phyloP scores from a whole-genome alignment of 2,888 invertebrate genomes.

The Trissonchulus sp. region DNA sequence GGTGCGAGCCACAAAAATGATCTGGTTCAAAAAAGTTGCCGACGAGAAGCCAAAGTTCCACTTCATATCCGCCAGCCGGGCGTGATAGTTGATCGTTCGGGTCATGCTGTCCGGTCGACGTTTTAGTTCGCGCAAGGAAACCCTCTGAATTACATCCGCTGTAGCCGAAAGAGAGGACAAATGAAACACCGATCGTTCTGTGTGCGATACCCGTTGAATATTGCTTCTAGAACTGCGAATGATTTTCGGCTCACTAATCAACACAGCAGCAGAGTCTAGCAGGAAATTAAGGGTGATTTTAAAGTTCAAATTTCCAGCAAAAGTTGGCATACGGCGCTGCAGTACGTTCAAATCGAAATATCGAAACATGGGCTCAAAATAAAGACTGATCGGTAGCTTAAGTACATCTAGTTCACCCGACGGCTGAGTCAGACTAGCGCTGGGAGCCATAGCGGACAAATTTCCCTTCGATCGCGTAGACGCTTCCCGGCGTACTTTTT shows the following conservation, averaged over 20 bases:
- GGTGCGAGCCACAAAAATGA: constrained; percentile 20
- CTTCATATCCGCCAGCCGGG: not conserved
- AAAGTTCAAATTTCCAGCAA: not conserved
- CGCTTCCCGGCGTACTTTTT: constrained; percentile 24
- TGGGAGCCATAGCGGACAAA: no score
- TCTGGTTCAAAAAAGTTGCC: constrained; percentile 26
- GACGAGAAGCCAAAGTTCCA: constrained; percentile 22
- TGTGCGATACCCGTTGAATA: constrained; percentile 24
- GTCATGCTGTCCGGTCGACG: not conserved
- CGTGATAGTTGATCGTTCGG: constrained; percentile 22
- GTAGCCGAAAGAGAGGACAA: not conserved
- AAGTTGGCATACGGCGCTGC: not conserved
- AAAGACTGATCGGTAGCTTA: constrained; percentile 4
- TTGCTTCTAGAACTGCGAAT: not conserved
- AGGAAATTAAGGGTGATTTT: not conserved
- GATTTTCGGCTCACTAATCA: constrained; percentile 2
- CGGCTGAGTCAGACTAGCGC: not conserved
- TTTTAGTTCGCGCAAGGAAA: not conserved
- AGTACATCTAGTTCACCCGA: constrained; percentile 7
- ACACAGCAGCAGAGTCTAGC: not conserved
- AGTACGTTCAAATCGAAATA: not conserved
- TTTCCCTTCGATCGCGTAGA: not conserved
- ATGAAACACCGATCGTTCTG: constrained; percentile 15
- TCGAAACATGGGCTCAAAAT: constrained; percentile 19
- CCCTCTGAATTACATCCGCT: constrained; percentile 13